phyloP scores from a whole-genome alignment of 2,797 vertebrate species.

The Eupleurogrammus muticus region DNA sequence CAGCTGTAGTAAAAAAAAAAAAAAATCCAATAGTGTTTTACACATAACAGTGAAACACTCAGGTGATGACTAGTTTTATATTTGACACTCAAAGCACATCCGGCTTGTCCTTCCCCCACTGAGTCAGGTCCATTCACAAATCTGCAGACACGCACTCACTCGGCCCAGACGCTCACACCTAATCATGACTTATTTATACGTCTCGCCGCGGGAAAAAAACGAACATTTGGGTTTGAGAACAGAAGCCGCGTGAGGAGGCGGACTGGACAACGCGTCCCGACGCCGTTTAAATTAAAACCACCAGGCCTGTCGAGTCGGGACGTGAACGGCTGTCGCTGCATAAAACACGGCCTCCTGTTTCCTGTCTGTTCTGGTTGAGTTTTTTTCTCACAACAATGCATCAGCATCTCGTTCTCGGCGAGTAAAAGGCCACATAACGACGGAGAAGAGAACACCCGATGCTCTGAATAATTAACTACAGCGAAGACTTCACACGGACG shows the following conservation, averaged over 20 bases:
- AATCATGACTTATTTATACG: slow-evolving; percentile 46
- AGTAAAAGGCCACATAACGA: slow-evolving; percentile 11
- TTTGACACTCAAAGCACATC: background rate
- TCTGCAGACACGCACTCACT: slow-evolving; percentile 29
- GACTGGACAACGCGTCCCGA: slow-evolving; percentile 36
- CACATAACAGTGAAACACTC: background rate
- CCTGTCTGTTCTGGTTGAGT: slow-evolving; percentile 13
- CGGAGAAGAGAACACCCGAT: slow-evolving; percentile 20
- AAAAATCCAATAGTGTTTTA: background rate
- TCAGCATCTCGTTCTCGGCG: background rate
- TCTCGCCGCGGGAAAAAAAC: too few species aligned
- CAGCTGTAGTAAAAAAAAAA: background rate
- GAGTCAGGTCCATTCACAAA: background rate
- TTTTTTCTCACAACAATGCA: too few species aligned
- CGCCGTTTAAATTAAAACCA: slow-evolving; percentile 26
- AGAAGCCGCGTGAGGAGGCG: slow-evolving; percentile 16
- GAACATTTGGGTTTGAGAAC: slow-evolving; percentile 53
- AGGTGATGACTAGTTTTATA: too few species aligned
- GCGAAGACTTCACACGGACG: slow-evolving; percentile 21
- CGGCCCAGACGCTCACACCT: slow-evolving; percentile 16
- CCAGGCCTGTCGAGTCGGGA: slow-evolving; percentile 32
- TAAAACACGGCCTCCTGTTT: slow-evolving; percentile 33
- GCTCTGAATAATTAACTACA: slow-evolving; percentile 22
- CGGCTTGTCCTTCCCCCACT: background rate
- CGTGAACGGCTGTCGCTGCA: slow-evolving; percentile 34